Conservation (phyloP, 2,888 invertebrate species). For the Tyria jacobaeae region DNA sequence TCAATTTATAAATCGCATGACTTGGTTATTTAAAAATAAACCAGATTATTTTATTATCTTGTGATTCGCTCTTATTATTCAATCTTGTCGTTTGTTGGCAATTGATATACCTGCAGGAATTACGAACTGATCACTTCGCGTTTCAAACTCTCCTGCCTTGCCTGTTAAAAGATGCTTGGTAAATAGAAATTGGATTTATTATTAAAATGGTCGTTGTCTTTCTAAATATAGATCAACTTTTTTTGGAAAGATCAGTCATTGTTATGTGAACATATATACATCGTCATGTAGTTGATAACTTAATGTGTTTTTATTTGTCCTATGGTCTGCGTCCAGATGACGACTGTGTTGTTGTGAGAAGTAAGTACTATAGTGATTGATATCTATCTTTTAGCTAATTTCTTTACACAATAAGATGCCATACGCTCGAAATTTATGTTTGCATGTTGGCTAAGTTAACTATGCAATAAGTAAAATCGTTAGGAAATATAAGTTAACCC, state of each 20-base stretch:
- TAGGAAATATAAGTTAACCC: no score
- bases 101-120: no score
- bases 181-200: no score
- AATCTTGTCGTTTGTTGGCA: not conserved
- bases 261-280: not conserved
- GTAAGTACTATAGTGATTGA: conserved; percentile 73
- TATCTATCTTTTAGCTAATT: conserved; percentile 9
- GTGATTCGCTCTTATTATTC: not conserved
- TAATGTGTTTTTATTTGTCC: conserved; percentile 54
- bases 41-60: no score
- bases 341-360: conserved; percentile 70
- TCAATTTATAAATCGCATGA: no score
- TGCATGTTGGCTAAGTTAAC: not conserved
- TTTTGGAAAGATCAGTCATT: not conserved
- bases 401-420: not conserved
- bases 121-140: no score
- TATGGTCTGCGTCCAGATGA: conserved; percentile 66
- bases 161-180: no score
- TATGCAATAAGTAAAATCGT: no score
- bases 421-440: not conserved
- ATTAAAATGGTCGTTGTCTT: not conserved
- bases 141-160: no score
- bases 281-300: conserved; percentile 29
- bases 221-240: conserved; percentile 4
- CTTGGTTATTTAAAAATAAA: no score